phyloP scores from a whole-genome alignment of 2,113 vertebrate species.

The Phaetusa simplex region DNA sequence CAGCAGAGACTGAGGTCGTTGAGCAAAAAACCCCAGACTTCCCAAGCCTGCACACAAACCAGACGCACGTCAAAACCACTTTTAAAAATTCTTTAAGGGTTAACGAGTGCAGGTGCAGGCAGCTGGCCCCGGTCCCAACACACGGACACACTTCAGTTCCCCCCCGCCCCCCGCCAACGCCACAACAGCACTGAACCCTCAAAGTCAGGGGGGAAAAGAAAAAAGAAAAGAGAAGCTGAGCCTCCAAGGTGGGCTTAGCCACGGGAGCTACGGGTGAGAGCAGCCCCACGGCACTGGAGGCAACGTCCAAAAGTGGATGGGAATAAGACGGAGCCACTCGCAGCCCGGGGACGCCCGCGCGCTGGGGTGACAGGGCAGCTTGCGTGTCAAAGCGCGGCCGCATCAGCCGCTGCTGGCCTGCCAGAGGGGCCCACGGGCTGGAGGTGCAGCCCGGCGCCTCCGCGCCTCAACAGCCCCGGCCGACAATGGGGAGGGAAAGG shows the following conservation, averaged over 20 bases:
- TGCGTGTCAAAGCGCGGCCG: accelerated
- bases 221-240: neutral
- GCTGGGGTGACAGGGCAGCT: accelerated
- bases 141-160: accelerated
- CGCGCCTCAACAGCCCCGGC: neutral
- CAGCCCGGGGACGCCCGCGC: neutral
- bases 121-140: neutral
- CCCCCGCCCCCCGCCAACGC: accelerated
- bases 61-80: neutral
- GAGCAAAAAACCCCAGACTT: neutral
- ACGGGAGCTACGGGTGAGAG: accelerated
- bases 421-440: accelerated
- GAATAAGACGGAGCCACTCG: accelerated
- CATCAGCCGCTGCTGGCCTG: accelerated
- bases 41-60: neutral
- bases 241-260: neutral
- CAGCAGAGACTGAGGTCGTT: accelerated
- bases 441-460: neutral
- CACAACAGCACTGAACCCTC: accelerated
- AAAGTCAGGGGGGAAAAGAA: accelerated
- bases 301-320: accelerated
- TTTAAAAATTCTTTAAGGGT: neutral
- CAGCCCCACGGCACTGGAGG: accelerated
- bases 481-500: accelerated
- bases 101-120: neutral